Percentiles rank a stretch among this genome's conserved stretches.
Conservation (phyloP, 2,797 vertebrate species). For the Ctenopoma kingsleyae region DNA sequence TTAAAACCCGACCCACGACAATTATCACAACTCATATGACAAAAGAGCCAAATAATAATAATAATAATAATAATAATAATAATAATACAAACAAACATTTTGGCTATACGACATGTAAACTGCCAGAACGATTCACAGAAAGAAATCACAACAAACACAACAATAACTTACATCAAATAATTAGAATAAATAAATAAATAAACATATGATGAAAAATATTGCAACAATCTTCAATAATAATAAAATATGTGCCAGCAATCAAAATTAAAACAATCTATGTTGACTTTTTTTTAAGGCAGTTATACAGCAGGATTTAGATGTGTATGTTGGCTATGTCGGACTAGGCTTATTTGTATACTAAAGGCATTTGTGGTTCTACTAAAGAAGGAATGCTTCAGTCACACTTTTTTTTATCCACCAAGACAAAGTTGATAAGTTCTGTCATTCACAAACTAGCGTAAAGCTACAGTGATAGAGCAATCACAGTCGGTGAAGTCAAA, state of each 20-base stretch:
- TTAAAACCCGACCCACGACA: constrained; percentile 89
- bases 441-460: constrained; percentile 91
- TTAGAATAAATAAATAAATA: constrained; percentile 99
- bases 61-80: neutral
- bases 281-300: constrained; percentile 92
- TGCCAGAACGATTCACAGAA: constrained; percentile 85
- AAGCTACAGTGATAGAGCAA: constrained; percentile 89
- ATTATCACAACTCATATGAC: constrained; percentile 89
- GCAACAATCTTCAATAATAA: constrained; percentile 90
- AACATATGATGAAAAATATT: constrained; percentile 96
- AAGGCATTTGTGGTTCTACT: constrained; percentile 99
- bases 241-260: constrained; percentile 87
- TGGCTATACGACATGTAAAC: constrained; percentile 92
- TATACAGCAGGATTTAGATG: constrained; percentile 91
- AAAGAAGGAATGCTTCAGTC: constrained; percentile 87
- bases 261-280: constrained; percentile 84
- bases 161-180: constrained; percentile 91
- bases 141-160: constrained; percentile 84
- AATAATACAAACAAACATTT: constrained; percentile 69
- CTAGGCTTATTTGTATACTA: constrained; percentile 83
- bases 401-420: constrained; percentile 74
- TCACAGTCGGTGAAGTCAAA: constrained; percentile 88
- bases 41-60: constrained; percentile 18
- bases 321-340: constrained; percentile 81
- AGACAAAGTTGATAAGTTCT: constrained; percentile 85